Conservation (phyloP, 2,888 invertebrate species). For the Synergus laeviventris region DNA sequence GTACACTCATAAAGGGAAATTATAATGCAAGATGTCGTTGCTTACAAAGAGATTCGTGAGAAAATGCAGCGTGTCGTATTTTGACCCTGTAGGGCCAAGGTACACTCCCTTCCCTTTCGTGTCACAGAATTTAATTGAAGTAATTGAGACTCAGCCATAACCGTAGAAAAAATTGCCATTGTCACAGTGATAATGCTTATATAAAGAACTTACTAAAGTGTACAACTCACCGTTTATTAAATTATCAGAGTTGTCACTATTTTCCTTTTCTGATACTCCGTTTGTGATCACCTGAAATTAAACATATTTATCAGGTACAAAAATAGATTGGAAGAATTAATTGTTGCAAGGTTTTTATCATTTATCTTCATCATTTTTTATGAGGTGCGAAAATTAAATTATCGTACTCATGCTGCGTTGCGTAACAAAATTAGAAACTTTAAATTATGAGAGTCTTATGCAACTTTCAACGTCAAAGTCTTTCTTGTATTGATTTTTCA, state of each 20-base stretch:
- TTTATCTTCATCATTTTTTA: neutral
- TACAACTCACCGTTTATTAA: constrained; percentile 70
- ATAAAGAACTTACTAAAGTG: constrained; percentile 26
- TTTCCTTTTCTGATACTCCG: constrained; percentile 58
- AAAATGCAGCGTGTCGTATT: constrained; percentile 47
- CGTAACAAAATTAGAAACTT: neutral
- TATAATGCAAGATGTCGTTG: neutral
- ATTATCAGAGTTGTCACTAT: constrained; percentile 66
- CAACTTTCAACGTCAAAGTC: neutral
- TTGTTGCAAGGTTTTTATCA: neutral
- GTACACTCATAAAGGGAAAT: neutral
- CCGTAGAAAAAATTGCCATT: neutral
- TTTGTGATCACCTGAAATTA: constrained; percentile 70
- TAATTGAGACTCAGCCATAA: constrained; percentile 20
- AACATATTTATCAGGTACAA: neutral
- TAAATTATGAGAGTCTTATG: neutral
- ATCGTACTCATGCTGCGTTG: neutral
- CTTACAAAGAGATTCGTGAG: constrained; percentile 42
- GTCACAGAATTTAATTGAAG: constrained; percentile 30
- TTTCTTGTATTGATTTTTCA: neutral
- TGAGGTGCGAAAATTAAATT: neutral
- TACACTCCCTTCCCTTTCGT: constrained; percentile 2
- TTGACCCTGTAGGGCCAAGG: constrained; percentile 43
- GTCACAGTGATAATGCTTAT: neutral
- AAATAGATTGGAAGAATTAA: neutral